Base-by-base conservation (phyloP, 2,113 vertebrate species). In the Suncus etruscus region DNA sequence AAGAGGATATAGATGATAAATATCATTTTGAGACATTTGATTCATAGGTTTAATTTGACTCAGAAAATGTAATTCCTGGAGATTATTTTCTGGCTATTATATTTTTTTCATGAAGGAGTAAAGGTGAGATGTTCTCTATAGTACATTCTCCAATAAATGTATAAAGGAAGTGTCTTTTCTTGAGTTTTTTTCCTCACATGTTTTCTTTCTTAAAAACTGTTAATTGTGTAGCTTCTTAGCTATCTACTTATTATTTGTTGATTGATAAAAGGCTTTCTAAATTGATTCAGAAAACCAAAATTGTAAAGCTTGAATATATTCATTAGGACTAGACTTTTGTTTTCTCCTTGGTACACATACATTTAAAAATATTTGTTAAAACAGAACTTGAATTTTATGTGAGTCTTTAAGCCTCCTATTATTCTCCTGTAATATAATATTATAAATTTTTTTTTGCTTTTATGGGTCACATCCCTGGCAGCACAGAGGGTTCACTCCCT, bases 161-260 rank as follows among this genome's bases (percentile, higher is more conserved):
- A 70, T 4, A 5, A 29, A 20, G 6, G 7, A 11, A 45, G 58
- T 58, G 1, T 9, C 24, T 0, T 48, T 87, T 77, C 78, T 85
- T 58, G 54, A 93, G 8, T 20, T 69, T 15, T 58, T 75, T 91
- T 75, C 29, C 65, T 73, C 11, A 6, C 47, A 45, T 22, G 61
- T n/a, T 82, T 32, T 11, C 10, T 75, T 85, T 92, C 87, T 50
- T 8, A 83, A 86, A 93, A 91, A 79, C 63, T 75, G n/a, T 5
- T 79, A 54, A 66, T 61, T 48, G n/a, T 80, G 22, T 73, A 14
- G 7, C 61, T 87, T 68, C 24, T 11, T 74, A 24, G 50, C 66
- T 90, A 29, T 54, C 65, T 31, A 63, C 4, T 88, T 70, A 79
- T 74, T 32, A 69, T 84, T 96, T n/a, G n/a, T 25, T 51, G 29